Conservation (phyloP, 2,888 invertebrate genomes). For the Myathropa florea region DNA sequence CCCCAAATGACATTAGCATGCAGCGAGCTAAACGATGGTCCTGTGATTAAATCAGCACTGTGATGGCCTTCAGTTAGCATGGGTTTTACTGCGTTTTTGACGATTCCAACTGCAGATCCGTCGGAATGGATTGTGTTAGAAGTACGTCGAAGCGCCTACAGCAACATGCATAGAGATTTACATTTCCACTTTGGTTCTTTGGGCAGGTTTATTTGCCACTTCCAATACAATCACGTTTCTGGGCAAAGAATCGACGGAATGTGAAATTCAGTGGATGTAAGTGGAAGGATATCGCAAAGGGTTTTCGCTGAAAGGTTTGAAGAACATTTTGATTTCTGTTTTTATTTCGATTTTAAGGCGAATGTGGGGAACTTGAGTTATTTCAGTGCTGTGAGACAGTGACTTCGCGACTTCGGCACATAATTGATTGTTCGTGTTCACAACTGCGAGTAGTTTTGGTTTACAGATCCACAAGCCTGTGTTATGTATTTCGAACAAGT, state of each 20-base stretch:
- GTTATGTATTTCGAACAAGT: too few relatives aligned
- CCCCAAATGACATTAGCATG: slow-evolving; percentile 64
- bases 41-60: slow-evolving; percentile 61
- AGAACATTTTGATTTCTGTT: neutral
- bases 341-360: too few relatives aligned
- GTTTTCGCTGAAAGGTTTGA: neutral
- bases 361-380: too few relatives aligned
- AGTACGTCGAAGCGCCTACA: neutral
- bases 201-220: neutral
- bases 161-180: neutral
- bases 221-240: neutral
- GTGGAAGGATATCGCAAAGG: neutral
- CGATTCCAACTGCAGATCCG: neutral
- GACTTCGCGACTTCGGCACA: too few relatives aligned
- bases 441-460: too few relatives aligned
- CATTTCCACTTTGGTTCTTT: slow-evolving; percentile 3
- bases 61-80: slow-evolving; percentile 29
- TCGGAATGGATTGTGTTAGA: neutral
- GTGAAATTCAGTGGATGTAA: neutral
- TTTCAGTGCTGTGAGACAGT: too few relatives aligned
- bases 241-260: neutral
- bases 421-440: too few relatives aligned
- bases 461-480: too few relatives aligned
- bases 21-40: slow-evolving; percentile 60
- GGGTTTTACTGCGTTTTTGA: neutral